phyloP scores from a whole-genome alignment of 2,888 invertebrate genomes.

The Cacoxenus indagator region DNA sequence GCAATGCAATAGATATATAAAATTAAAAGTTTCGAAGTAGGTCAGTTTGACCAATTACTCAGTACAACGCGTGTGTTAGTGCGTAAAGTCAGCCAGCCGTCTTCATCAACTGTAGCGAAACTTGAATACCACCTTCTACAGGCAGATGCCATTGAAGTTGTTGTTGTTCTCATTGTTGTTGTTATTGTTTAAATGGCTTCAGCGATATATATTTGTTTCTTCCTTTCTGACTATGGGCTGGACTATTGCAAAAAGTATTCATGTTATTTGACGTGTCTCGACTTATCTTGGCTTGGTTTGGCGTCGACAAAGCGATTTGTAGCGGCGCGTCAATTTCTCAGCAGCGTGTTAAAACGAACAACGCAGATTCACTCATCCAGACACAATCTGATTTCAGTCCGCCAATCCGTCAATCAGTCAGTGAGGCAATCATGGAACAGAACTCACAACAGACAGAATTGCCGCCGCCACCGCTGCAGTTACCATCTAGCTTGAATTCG shows the following conservation, averaged over 20 bases:
- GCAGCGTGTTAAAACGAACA: not conserved
- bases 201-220: not conserved
- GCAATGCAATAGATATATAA: too few relatives aligned
- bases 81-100: not conserved
- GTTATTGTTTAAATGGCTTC: not conserved
- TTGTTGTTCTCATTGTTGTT: not conserved
- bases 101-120: not conserved
- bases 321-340: constrained; percentile 20
- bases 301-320: constrained; percentile 25
- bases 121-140: not conserved
- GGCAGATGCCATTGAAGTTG: not conserved
- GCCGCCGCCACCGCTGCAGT: not conserved
- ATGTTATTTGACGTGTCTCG: not conserved
- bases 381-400: not conserved
- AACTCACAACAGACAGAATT: not conserved
- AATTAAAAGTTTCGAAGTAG: not conserved
- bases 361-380: not conserved
- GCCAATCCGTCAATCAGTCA: not conserved
- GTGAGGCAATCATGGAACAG: not conserved
- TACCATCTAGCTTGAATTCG: not conserved
- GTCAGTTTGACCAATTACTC: constrained; percentile 9
- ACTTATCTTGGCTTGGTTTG: not conserved
- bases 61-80: not conserved
- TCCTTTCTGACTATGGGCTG: not conserved
- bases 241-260: not conserved